Base-by-base conservation (phyloP, 2,888 invertebrate species). In the Scelioninae gen. 2 region DNA sequence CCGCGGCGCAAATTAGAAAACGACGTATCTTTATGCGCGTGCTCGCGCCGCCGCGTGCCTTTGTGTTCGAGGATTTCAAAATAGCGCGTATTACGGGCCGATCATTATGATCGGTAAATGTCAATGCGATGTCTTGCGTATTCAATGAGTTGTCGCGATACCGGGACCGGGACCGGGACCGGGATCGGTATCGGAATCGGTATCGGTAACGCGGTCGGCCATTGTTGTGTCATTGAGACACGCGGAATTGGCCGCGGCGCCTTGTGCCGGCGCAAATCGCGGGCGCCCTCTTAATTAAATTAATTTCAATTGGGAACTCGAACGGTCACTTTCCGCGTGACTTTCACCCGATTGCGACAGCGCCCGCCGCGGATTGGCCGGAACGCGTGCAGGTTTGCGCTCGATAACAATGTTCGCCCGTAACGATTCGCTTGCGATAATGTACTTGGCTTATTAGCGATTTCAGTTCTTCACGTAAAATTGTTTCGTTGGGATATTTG, bases 281-380 rank as follows among this genome's bases (percentile, higher is more conserved):
- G 52, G 55, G 64, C 63, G 67, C 70, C 55, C 70, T 65, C 67
- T 78, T 80, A 80, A 82, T 82, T 81, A 81, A 81, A 79, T 80
- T 78, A 80, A 81, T 81, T 81, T 79, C 81, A 81, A 83, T 82
- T 79, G 80, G 76, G 58, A 74, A 65, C 72, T 67, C 50, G 60
- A 74, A 65, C 64, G 60, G 45, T 46, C 69, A 78, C 75, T 78
- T 78, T 78, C 76, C 74, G 76, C 75, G 37, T 72, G 70, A 65
- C 76, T 83, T 83, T 83, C 83, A 83, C 83, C 80, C 52, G 52
- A 75, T 82, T 82, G 78, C 81, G 78, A 81, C 81, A 82, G 78
- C 68, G 71, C 81, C 77, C 67, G 72, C 73, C 77, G 73, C 74
- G 64, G 73, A 69, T 69, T 75, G 72, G 63, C 68, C 78, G 76